Conservation (phyloP, 2,797 vertebrate species). For the Acipenser transmontanus region DNA sequence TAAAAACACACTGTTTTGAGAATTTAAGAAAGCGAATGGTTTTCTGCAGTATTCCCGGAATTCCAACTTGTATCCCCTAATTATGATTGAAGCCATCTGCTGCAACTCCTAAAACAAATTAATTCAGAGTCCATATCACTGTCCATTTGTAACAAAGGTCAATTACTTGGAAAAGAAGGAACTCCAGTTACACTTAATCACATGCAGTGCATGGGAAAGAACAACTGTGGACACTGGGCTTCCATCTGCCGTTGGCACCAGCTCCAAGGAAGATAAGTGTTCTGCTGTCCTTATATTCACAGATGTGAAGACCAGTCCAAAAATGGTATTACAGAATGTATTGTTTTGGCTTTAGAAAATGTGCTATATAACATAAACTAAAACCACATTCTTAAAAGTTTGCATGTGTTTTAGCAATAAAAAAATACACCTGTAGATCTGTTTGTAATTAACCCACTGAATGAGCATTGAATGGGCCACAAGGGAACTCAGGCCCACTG, state of each 20-base stretch:
- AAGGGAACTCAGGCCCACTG: too few species aligned
- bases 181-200: conserved; percentile 49
- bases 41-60: conserved; percentile 22
- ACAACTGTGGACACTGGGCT: conserved; percentile 22
- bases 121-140: conserved; percentile 50
- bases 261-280: neutral
- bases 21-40: neutral
- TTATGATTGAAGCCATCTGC: conserved; percentile 43
- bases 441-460: too few species aligned
- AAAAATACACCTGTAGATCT: too few species aligned
- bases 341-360: neutral
- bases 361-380: too few species aligned
- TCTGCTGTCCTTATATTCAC: conserved; percentile 4
- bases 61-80: conserved; percentile 41
- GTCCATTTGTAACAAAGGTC: conserved; percentile 42
- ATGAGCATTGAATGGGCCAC: too few species aligned
- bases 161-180: conserved; percentile 34
- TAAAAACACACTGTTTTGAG: neutral
- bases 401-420: too few species aligned
- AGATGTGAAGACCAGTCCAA: conserved; percentile 2
- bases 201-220: conserved; percentile 42
- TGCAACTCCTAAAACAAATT: conserved; percentile 51
- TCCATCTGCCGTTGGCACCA: neutral
- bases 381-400: too few species aligned
- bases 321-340: conserved; percentile 9